Evolutionary conservation across 2,113 vertebrate species (phyloP), one percentile per base, ranked within the genome.

Genomic region (Struthio camelus): DNA sequence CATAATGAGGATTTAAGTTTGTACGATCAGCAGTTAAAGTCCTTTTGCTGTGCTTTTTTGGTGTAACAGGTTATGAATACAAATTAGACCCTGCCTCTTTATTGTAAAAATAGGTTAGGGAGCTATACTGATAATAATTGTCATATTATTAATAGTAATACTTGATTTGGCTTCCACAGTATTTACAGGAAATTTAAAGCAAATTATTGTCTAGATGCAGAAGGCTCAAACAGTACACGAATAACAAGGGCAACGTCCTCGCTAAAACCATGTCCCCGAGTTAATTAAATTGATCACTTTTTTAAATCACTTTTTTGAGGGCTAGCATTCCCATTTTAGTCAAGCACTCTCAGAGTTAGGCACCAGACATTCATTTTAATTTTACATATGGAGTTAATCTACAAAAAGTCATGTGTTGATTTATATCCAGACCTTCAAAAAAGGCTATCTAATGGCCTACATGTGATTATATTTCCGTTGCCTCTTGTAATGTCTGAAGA

Each of bases 371-470:
- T 80, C 59, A n/a, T 89, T 95, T 96, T 75, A 62, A 87, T 94
- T 91, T 95, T 95, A 80, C 97, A 97, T 93, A 87, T 93, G 97
- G 96, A 97, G 85, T 91, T 97, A 64, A 97, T 97, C 86, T 94
- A 19, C 89, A 81, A 64, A 93, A 79, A 96, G n/a, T 95, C 94
- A 67, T 91, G 81, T 89, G 91, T 78, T 93, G 72, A 96, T 96
- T 97, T 97, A 95, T 88, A 96, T 34, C 91, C 96, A 97, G 89
- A 64, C 89, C 91, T 95, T 97, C 94, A 95, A 90, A 95, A 94
- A 90, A 94, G 94, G 89, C 97, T 96, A 97, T 95, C 96, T 97
- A 97, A 97, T 97, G 82, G 96, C 91, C 93, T 95, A 87, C 97
- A 96, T 95, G 91, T 97, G 96, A 97, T 95, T 90, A 82, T 91